Evolutionary conservation across 1,140 invertebrate species (phyloP).

Genomic region (Orius laevigatus): DNA sequence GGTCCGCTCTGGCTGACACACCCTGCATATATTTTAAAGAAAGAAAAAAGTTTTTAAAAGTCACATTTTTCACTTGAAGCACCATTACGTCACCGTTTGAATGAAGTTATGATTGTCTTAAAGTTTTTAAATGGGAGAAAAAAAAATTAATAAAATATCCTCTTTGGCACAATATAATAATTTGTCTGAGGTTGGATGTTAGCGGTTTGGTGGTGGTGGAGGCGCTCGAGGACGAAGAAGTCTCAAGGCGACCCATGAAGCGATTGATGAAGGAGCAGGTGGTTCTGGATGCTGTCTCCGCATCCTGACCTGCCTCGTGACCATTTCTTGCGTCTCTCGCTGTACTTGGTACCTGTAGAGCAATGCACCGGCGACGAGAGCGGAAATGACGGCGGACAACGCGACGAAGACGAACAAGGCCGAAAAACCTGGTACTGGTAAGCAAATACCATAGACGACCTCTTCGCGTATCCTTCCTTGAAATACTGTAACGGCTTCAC

Average conservation of each 20-base stretch:
- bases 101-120: constrained; percentile 9
- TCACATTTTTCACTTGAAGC: not conserved
- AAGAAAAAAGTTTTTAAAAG: not conserved
- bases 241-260: constrained; percentile 54
- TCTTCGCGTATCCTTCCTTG: constrained; percentile 40
- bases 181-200: constrained; percentile 10
- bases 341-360: constrained; percentile 57
- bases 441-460: constrained; percentile 75
- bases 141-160: constrained; percentile 10
- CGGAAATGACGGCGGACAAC: constrained; percentile 65
- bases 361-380: constrained; percentile 56
- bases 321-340: constrained; percentile 34
- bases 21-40: too few relatives aligned
- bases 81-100: not conserved
- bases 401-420: constrained; percentile 72
- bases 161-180: constrained; percentile 18
- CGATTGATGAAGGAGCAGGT: constrained; percentile 28
- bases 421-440: constrained; percentile 75
- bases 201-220: constrained; percentile 8
- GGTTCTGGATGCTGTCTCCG: constrained; percentile 20
- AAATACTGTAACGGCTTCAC: constrained; percentile 69
- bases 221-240: constrained; percentile 37
- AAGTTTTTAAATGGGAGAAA: not conserved
- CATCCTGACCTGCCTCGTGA: constrained; percentile 9
- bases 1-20: too few relatives aligned